A percentile compares a stretch with the other conserved stretches of the same genome.
Conservation (phyloP, 2,113 vertebrate genomes). For the Brachyhypopomus gauderio region DNA sequence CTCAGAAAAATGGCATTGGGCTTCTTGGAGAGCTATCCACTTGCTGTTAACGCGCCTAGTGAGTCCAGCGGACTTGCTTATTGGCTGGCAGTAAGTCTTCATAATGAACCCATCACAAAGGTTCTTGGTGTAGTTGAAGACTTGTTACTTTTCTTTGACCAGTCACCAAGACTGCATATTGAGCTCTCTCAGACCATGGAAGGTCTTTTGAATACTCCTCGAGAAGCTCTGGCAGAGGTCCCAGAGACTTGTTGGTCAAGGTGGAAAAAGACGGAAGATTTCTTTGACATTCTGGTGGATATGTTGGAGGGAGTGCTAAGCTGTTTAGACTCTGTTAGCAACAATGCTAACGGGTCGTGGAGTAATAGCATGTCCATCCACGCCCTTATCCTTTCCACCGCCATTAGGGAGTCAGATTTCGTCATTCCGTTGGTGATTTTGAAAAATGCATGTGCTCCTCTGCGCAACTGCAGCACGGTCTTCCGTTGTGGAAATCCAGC, state of each 20-base stretch:
- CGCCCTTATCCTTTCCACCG: slow-evolving; percentile 81
- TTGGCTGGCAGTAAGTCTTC: slow-evolving; percentile 87
- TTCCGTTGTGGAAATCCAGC: slow-evolving; percentile 89
- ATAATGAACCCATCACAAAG: slow-evolving; percentile 80
- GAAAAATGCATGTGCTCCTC: slow-evolving; percentile 85
- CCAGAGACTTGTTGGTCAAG: slow-evolving; percentile 85
- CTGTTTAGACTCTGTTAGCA: slow-evolving; percentile 85
- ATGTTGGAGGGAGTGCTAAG: slow-evolving; percentile 86
- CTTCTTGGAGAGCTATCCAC: slow-evolving; percentile 84
- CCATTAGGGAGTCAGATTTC: slow-evolving; percentile 87
- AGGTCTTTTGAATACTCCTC: slow-evolving; percentile 74
- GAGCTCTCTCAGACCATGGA: slow-evolving; percentile 83
- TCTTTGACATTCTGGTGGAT: slow-evolving; percentile 88
- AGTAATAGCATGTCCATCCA: slow-evolving; percentile 74
- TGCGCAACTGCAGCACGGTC: slow-evolving; percentile 84
- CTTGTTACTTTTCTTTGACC: slow-evolving; percentile 83
- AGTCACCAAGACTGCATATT: slow-evolving; percentile 77
- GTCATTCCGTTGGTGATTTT: slow-evolving; percentile 87
- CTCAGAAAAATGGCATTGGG: slow-evolving; percentile 87
- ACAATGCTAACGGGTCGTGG: slow-evolving; percentile 72
- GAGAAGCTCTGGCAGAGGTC: slow-evolving; percentile 76
- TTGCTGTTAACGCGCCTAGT: slow-evolving; percentile 85
- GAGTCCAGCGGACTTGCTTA: slow-evolving; percentile 91
- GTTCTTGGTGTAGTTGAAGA: slow-evolving; percentile 87
- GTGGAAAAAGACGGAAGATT: slow-evolving; percentile 90